Base-by-base conservation (phyloP, 2,888 invertebrate species). In the Zhuqinia jingwanae region DNA sequence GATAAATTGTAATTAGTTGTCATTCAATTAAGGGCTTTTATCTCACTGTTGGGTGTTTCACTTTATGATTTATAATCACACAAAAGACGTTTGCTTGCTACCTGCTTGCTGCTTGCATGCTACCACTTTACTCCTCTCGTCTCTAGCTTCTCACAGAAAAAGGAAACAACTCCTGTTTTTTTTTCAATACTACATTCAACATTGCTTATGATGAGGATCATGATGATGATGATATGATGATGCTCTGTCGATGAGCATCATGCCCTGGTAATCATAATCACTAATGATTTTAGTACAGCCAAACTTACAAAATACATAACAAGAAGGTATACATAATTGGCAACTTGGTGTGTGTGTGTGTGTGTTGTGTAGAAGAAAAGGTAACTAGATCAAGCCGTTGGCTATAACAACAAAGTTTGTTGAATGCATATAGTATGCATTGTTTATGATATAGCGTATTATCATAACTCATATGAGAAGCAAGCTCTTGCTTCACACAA, bases 1-100 rank as follows among this genome's bases (percentile, higher is more conserved):
- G 70, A 87, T 87, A 82, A 87, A 87, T 87, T 81, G 87, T 87
- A 87, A 87, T 87, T 87, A 82, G 82, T 87, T 87, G 87, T 87
- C 87, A 87, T 87, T 87, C 87, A 87, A 87, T 87, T 87, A 82
- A 87, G 82, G 63, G 45, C 68, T 86, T 80, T 87, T 87, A 87
- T 82, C 87, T 87, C 58, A 70, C 78, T 77, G 76, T 87, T 68
- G 77, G 82, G 87, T 82, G 87, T 87, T 87, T 87, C 82, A n/a
- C 63, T 27, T 63, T 77, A 87, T 87, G 87, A 87, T 87, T 87
- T 87, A 87, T 82, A 82, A 82, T 82, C 47, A 42, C 73, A 87
- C 73, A 87, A 53, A 60, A 53, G 56, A 78, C 45, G 76, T 58
- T 76, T 58, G 25, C 76, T 36, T 36, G 30, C 30, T 65, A 13